Conservation (phyloP, 2,797 vertebrate species). For the Phrynocephalus vlangalii region DNA sequence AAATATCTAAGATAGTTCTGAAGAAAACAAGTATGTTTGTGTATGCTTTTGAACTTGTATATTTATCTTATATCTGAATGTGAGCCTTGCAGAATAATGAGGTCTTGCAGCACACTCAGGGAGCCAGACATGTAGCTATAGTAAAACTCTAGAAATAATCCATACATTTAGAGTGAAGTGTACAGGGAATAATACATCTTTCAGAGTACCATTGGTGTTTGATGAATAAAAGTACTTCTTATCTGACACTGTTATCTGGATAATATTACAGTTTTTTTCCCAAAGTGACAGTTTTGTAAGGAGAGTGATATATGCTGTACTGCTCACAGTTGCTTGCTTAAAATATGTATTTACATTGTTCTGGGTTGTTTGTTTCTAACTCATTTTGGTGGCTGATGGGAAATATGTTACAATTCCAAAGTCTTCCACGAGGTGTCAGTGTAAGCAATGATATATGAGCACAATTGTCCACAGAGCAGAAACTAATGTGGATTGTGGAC, state of each 20-base stretch:
- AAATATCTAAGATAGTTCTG: slow-evolving; percentile 5
- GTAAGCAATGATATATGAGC: slow-evolving; percentile 76
- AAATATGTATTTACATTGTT: slow-evolving; percentile 32
- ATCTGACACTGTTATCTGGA: slow-evolving; percentile 4
- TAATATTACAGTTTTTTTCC: neutral
- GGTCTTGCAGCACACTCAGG: slow-evolving; percentile 12
- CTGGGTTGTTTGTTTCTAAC: slow-evolving; percentile 37
- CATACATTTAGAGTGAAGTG: slow-evolving; percentile 29
- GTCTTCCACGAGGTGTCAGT: slow-evolving; percentile 82
- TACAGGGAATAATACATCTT: slow-evolving; percentile 21
- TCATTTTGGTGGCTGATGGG: slow-evolving; percentile 39
- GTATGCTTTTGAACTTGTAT: slow-evolving; percentile 44
- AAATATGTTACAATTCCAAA: slow-evolving; percentile 61
- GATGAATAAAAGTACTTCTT: neutral
- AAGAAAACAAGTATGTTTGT: neutral
- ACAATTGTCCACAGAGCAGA: slow-evolving; percentile 54
- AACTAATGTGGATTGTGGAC: slow-evolving; percentile 58
- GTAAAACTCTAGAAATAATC: slow-evolving; percentile 27
- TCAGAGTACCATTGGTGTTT: slow-evolving; percentile 7
- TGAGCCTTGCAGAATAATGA: slow-evolving; percentile 13
- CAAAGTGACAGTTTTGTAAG: neutral
- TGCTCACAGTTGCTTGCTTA: slow-evolving; percentile 24
- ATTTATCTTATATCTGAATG: slow-evolving; percentile 36
- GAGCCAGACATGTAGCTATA: slow-evolving; percentile 24
- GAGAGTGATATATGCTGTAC: neutral